Evolutionary conservation across 2,888 invertebrate genomes (phyloP), one percentile per base, ranked within the genome.

Genomic region (Chorisops tibialis): DNA sequence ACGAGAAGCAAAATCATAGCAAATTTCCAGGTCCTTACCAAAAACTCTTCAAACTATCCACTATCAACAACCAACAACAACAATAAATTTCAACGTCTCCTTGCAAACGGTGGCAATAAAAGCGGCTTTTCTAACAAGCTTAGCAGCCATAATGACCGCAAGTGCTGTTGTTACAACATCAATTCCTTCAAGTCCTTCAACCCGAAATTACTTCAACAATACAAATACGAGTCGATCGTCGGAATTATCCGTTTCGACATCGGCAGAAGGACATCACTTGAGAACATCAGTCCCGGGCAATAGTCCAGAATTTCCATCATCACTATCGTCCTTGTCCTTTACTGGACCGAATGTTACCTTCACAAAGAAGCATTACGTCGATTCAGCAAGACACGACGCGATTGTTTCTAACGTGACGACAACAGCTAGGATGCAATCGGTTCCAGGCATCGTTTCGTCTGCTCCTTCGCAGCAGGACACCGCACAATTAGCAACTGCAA

Each of bases 101-200:
- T 24, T 43, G 37, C 48, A 48, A 48, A 59, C 30, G 11, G 59
- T 59, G 48, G 59, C 48, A 12, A 22, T 48, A 48, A 59, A 48
- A 48, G 56, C 56, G 35, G 56, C 45, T 43, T 38, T 47, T 30
- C 21, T 59, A 59, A 37, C 48, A 59, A 22, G 37, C 35, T 16
- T 59, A 59, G 48, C 59, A 59, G 59, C 48, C 48, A 59, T 59
- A 11, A 48, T 59, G 59, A 59, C 59, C 47, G 59, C 47, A n/a
- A 48, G 38, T 38, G 38, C 59, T 47, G 43, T 56, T 30, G n/a
- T n/a, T n/a, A n/a, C n/a, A n/a, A 48, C 59, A 38, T 47, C 59
- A 37, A 37, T 48, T 2, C 19, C 48, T n/a, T 16, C 35, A 50
- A 22, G n/a, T 11, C 4, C 41, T 41, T 6, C 19, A 5, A 1